These are phyloP conservation scores for Pterocles burchelli DNA, from an alignment of 2,113 vertebrate species.

Conservation along the genomic window DNA sequence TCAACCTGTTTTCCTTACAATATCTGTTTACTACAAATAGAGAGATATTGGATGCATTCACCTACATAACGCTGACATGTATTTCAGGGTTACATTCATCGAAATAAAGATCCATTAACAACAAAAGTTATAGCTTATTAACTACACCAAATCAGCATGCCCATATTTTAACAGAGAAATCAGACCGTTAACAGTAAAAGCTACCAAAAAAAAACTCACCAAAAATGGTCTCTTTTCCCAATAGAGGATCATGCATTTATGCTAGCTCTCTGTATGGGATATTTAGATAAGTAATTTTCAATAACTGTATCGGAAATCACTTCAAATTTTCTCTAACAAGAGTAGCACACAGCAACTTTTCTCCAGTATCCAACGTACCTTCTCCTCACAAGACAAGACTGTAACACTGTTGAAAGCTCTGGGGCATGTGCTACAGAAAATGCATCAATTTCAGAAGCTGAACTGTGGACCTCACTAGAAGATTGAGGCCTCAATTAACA, in stretches of 20 bases:
- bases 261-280: neutral
- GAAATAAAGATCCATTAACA: neutral
- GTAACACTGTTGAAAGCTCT: neutral
- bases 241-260: neutral
- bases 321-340: neutral
- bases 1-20: neutral
- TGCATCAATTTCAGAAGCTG: neutral
- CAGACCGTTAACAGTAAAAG: neutral
- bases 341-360: neutral
- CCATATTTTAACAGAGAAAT: neutral
- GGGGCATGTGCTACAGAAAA: neutral
- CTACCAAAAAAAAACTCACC: neutral
- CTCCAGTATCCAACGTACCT: neutral
- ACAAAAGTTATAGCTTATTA: neutral
- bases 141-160: neutral
- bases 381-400: neutral
- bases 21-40: neutral
- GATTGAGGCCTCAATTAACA: neutral
- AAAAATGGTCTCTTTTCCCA: neutral
- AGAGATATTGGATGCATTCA: neutral
- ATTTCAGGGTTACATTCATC: neutral
- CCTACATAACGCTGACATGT: neutral
- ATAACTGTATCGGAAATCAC: neutral
- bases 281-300: neutral
- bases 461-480: neutral